Evolutionary conservation across 92 coral and sea anemone species (phyloP).

Genomic region (Pocillopora grandis): DNA sequence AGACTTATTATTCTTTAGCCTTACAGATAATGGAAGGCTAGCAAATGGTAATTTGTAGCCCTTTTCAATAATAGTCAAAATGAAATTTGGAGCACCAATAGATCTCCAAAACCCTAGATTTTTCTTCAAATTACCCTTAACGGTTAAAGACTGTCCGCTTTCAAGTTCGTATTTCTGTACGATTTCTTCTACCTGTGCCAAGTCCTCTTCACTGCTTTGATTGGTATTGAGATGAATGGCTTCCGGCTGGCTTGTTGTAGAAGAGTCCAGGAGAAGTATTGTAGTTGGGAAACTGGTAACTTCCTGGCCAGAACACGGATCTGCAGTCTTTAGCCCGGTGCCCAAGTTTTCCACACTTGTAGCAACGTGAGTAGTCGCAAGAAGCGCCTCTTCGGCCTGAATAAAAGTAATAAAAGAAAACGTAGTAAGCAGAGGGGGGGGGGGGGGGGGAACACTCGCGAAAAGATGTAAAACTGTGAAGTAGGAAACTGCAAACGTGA

Average conservation of each 20-base stretch:
- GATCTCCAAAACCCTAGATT: slow-evolving; percentile 39
- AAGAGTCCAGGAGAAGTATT: slow-evolving; percentile 26
- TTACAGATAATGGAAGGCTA: slow-evolving; percentile 35
- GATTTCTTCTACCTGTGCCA: slow-evolving; percentile 31
- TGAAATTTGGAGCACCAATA: slow-evolving; percentile 54
- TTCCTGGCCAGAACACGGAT: slow-evolving; percentile 8
- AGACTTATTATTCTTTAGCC: slow-evolving; percentile 48
- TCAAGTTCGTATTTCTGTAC: slow-evolving; percentile 29
- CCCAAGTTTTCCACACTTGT: not conserved
- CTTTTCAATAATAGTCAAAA: slow-evolving; percentile 48
- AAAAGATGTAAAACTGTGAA: no score
- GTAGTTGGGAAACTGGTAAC: slow-evolving; percentile 21
- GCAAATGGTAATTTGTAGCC: slow-evolving; percentile 57
- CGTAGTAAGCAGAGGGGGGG: no score
- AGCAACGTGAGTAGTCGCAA: not conserved
- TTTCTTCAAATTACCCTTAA: not conserved
- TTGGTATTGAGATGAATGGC: slow-evolving; percentile 6
- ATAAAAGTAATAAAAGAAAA: no score
- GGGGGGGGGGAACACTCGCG: no score
- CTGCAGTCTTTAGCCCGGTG: not conserved
- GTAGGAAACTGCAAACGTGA: no score
- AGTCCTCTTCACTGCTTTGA: slow-evolving; percentile 37
- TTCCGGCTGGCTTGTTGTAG: slow-evolving; percentile 22
- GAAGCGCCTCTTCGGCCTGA: no score
- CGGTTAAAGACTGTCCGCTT: slow-evolving; percentile 19